These are phyloP conservation scores for Dicycla oo DNA, from an alignment of 2,888 invertebrate species.

Conservation along the genomic window DNA sequence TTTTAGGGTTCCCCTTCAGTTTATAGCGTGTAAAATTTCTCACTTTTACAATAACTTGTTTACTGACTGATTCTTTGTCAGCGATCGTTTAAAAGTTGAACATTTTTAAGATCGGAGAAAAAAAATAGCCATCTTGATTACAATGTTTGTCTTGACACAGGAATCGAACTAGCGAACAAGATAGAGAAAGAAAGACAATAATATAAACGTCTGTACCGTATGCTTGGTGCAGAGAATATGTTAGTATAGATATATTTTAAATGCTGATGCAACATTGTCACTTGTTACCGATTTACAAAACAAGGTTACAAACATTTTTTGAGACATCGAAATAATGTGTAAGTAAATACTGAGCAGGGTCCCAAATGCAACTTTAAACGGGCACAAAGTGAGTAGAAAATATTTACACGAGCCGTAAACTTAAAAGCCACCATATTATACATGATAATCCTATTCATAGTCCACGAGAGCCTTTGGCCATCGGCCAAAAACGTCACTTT, in stretches of 20 bases:
- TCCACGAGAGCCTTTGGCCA: conserved; percentile 19
- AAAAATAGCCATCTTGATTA: neutral
- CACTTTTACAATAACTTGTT: conserved; percentile 15
- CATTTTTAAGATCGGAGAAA: too few species aligned
- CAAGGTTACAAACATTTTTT: neutral
- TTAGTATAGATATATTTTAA: neutral
- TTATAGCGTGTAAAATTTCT: conserved; percentile 2
- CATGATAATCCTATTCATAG: conserved; percentile 28
- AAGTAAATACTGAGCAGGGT: neutral
- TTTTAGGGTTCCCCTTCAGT: conserved; percentile 37
- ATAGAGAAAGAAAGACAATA: neutral
- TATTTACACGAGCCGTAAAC: conserved; percentile 14
- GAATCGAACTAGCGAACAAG: neutral
- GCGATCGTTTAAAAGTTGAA: neutral
- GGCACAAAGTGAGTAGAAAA: neutral
- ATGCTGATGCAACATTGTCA: conserved; percentile 1
- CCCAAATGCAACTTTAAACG: neutral
- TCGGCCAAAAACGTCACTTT: conserved; percentile 21
- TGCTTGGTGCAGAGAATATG: neutral
- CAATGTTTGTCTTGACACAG: neutral
- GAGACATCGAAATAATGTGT: neutral
- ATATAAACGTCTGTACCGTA: neutral
- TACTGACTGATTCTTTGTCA: neutral
- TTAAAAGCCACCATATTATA: conserved; percentile 9
- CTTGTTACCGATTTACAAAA: neutral